Evolutionary conservation across 2,113 vertebrate species (phyloP).

Genomic region (Hyla sarda): DNA sequence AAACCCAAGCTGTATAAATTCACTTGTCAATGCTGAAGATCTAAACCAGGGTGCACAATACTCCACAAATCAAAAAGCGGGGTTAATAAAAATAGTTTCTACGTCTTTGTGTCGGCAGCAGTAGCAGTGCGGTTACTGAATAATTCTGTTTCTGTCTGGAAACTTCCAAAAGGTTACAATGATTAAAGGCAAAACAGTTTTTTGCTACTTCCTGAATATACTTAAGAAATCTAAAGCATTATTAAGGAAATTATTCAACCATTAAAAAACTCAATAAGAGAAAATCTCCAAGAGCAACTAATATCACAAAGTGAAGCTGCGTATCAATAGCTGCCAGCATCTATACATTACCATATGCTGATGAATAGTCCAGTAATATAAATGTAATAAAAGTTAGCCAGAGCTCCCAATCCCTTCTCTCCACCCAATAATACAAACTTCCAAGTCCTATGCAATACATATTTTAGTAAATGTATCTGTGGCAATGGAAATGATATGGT

Average conservation of each 20-base stretch:
- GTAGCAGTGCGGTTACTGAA: background rate
- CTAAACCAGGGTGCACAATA: background rate
- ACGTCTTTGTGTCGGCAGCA: background rate
- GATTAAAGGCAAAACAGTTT: slow-evolving; percentile 58
- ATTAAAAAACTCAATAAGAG: slow-evolving; percentile 54
- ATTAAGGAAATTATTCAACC: slow-evolving; percentile 19
- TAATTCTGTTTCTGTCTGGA: slow-evolving; percentile 51
- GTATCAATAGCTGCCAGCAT: too few relatives aligned
- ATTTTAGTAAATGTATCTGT: too few relatives aligned
- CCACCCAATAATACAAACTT: background rate
- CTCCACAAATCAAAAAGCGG: background rate
- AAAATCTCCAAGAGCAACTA: slow-evolving; percentile 53
- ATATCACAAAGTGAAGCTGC: slow-evolving; percentile 32
- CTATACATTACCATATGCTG: background rate
- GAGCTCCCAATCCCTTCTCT: background rate
- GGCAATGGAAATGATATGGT: too few relatives aligned
- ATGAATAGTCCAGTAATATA: background rate
- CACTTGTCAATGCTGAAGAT: background rate
- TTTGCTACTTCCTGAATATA: slow-evolving; percentile 37
- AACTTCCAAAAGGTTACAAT: slow-evolving; percentile 54
- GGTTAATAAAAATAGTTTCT: slow-evolving; percentile 25
- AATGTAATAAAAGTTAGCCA: background rate
- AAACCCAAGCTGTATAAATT: background rate
- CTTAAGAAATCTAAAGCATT: slow-evolving; percentile 58
- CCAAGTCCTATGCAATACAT: background rate